These are phyloP conservation scores for Himalopsyche tibetana DNA, from an alignment of 2,888 invertebrate genomes.

Conservation along the genomic window DNA sequence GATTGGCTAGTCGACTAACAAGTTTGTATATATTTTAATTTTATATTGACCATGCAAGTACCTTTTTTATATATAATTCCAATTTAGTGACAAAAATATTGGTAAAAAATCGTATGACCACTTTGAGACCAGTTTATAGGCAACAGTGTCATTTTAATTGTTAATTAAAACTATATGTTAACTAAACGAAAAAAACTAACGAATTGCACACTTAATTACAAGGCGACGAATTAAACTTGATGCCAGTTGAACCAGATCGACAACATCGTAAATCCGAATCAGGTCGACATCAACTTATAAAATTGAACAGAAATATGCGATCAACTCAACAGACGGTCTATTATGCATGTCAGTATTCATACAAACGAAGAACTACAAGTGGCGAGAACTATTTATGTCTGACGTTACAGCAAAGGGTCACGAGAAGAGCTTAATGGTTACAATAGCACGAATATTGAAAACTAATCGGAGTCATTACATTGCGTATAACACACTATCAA, in stretches of 20 bases:
- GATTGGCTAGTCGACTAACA: too few relatives aligned
- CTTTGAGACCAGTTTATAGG: too few relatives aligned
- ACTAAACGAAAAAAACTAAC: background rate
- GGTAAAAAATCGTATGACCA: too few relatives aligned
- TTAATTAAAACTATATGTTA: background rate
- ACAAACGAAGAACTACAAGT: slow-evolving; percentile 23
- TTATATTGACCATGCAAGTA: too few relatives aligned
- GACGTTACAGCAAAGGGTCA: background rate
- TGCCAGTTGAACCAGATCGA: slow-evolving; percentile 7
- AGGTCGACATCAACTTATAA: slow-evolving; percentile 8
- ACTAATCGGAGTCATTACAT: too few relatives aligned
- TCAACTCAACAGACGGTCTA: background rate
- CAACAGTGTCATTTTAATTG: too few relatives aligned
- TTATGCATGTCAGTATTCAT: slow-evolving; percentile 24
- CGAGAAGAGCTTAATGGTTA: background rate
- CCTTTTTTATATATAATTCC: too few relatives aligned
- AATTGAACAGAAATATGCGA: slow-evolving; percentile 5
- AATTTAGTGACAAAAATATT: too few relatives aligned
- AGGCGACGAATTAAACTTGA: background rate
- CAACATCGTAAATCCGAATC: slow-evolving; percentile 20
- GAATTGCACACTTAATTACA: background rate
- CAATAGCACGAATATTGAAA: too few relatives aligned
- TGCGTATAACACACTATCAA: too few relatives aligned
- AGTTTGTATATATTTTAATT: too few relatives aligned
- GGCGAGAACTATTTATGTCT: background rate